Conservation (phyloP, 2,113 vertebrate genomes). For the Tachycineta bicolor region DNA sequence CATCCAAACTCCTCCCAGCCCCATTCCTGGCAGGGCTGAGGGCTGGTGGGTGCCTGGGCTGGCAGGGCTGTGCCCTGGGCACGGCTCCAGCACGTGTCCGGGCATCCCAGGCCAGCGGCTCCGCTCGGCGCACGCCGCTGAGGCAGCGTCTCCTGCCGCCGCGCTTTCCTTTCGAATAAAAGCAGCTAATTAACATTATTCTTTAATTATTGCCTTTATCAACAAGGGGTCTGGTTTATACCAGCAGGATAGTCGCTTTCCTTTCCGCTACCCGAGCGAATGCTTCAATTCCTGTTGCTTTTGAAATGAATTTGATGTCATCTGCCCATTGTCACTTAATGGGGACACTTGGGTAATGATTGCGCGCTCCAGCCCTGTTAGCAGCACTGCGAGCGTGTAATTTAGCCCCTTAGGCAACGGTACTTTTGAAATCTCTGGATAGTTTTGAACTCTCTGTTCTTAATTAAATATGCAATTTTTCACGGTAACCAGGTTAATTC, state of each 20-base stretch:
- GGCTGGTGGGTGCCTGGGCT: fast-evolving
- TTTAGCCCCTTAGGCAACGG: slow-evolving; percentile 88
- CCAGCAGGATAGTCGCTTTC: slow-evolving; percentile 79
- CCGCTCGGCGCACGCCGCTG: neutral
- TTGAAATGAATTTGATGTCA: slow-evolving; percentile 89
- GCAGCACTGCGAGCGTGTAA: slow-evolving; percentile 89
- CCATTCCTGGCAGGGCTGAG: neutral
- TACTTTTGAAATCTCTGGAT: slow-evolving; percentile 86
- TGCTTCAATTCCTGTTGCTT: slow-evolving; percentile 77
- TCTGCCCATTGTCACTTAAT: slow-evolving; percentile 88
- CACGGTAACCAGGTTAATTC: slow-evolving; percentile 91
- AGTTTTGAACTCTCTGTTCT: slow-evolving; percentile 91
- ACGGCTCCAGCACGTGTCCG: fast-evolving
- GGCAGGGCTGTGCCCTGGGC: neutral
- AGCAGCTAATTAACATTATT: slow-evolving; percentile 89
- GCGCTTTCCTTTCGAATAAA: slow-evolving; percentile 73
- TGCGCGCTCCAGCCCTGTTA: slow-evolving; percentile 83
- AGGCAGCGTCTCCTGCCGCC: slow-evolving; percentile 54
- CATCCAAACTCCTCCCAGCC: neutral
- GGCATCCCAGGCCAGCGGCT: neutral
- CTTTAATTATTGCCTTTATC: slow-evolving; percentile 88
- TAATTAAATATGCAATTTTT: slow-evolving; percentile 98
- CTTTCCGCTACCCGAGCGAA: slow-evolving; percentile 77
- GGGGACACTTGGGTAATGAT: slow-evolving; percentile 88
- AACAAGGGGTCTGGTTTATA: slow-evolving; percentile 83